Conservation (phyloP, 2,113 vertebrate species). For the Chinchilla lanigera region DNA sequence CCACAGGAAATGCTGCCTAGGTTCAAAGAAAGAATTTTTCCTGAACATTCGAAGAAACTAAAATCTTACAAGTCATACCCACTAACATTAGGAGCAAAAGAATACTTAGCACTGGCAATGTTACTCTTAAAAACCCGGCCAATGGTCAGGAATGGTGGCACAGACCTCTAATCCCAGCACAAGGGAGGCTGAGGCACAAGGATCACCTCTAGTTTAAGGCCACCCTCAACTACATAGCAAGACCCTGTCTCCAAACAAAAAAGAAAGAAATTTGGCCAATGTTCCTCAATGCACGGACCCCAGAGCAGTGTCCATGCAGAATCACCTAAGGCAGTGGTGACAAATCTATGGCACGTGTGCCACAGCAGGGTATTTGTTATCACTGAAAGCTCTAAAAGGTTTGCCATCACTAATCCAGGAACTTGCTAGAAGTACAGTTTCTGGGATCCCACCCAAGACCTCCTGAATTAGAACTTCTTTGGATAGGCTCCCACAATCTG, state of each 20-base stretch:
- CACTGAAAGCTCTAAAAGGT: neutral
- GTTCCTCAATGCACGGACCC: neutral
- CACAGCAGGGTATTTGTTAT: neutral
- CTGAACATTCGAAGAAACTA: neutral
- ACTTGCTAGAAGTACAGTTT: neutral
- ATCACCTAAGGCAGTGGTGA: neutral
- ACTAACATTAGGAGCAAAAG: neutral
- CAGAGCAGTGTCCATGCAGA: no score
- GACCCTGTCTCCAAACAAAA: neutral
- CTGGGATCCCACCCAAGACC: neutral
- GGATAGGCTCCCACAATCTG: neutral
- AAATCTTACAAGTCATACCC: neutral
- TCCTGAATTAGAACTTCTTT: neutral
- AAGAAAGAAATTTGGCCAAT: neutral
- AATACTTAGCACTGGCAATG: neutral
- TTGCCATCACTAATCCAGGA: neutral
- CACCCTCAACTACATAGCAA: neutral
- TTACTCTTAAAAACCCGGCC: neutral
- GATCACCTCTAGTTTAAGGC: neutral
- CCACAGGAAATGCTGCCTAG: neutral
- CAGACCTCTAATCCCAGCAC: neutral
- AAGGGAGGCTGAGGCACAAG: neutral
- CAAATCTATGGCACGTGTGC: rapidly evolving
- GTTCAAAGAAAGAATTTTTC: neutral
- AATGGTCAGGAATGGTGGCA: neutral